Evolutionary conservation across 1,140 invertebrate genomes (phyloP), one percentile per base, ranked within the genome.

Genomic region (Zaprionus lachaisei): DNA sequence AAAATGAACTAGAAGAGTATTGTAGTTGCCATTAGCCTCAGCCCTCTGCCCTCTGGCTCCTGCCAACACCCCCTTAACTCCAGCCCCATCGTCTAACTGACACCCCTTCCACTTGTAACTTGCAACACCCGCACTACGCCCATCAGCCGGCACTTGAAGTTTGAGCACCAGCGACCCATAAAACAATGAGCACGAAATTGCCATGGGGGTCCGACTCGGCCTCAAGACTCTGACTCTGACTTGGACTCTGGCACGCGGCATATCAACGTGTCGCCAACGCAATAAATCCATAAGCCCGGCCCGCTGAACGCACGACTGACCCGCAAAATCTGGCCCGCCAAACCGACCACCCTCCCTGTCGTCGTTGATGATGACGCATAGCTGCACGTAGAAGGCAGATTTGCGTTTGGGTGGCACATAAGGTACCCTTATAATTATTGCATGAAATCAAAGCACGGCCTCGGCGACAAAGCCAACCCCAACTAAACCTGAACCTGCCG

Each of bases 221-320:
- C 77, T 22, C 60, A 65, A 62, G 72, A 86, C 74, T 72, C 69
- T 47, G 38, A 65, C 68, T 17, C 38, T 17, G 4, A 41, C 12
- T 61, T 38, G 34, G 49, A 57, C 34, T 44, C 14, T 28, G 44
- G 68, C 68, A 61, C 51, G 72, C 79, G 75, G 84, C 78, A 84
- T 89, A 75, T 89, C 84, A 89, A 84, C 84, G 80, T 81, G 84
- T 87, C 84, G 84, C 84, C 72, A 67, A 56, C 67, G 81, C 81
- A 74, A 90, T 90, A 90, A 90, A 90, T 89, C 84, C 78, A 73
- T 72, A 75, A 73, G 69, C 70, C 66, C 70, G 63, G 72, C 51
- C 69, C 63, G 65, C 54, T 70, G 51, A 80, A 87, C 83, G 80
- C 83, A 80, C 78, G 77, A 78, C 54, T 83, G 73, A 57, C 49